Percentiles rank a stretch among this genome's conserved stretches.
Conservation (phyloP, 2,888 invertebrate genomes). For the Hedya salicella region DNA sequence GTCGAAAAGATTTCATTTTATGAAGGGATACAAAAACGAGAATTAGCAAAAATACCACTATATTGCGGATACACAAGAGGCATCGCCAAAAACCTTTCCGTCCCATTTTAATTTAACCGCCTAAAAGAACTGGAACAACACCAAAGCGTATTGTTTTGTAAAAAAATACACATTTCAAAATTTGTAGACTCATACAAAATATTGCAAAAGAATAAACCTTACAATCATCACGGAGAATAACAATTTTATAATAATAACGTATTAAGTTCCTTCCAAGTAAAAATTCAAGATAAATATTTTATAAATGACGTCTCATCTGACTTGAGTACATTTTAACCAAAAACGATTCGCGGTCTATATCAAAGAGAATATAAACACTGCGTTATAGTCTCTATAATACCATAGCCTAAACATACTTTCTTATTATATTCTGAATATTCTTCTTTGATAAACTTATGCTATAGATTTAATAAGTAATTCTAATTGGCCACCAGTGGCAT, state of each 20-base stretch:
- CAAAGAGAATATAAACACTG: too few species aligned
- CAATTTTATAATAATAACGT: not conserved
- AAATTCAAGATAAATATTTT: not conserved
- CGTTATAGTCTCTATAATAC: too few species aligned
- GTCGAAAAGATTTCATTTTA: conserved; percentile 1
- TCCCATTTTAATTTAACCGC: conserved; percentile 4
- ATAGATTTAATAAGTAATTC: too few species aligned
- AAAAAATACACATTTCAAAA: not conserved
- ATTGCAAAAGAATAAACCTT: not conserved
- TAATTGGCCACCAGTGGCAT: too few species aligned
- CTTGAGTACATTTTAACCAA: too few species aligned
- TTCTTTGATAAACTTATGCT: too few species aligned
- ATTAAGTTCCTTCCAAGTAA: not conserved
- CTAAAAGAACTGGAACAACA: not conserved
- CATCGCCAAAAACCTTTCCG: conserved; percentile 6
- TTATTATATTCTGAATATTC: too few species aligned
- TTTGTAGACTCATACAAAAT: not conserved
- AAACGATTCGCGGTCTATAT: too few species aligned
- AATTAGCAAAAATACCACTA: conserved; percentile 11
- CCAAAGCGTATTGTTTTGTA: not conserved
- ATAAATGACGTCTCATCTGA: not conserved
- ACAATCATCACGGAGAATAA: not conserved
- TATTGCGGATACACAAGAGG: conserved; percentile 10
- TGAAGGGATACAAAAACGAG: conserved; percentile 15
- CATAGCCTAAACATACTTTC: too few species aligned